Percentiles rank a stretch among this genome's conserved stretches.
Conservation (phyloP, 2,797 vertebrate genomes). For the Catharus ustulatus region DNA sequence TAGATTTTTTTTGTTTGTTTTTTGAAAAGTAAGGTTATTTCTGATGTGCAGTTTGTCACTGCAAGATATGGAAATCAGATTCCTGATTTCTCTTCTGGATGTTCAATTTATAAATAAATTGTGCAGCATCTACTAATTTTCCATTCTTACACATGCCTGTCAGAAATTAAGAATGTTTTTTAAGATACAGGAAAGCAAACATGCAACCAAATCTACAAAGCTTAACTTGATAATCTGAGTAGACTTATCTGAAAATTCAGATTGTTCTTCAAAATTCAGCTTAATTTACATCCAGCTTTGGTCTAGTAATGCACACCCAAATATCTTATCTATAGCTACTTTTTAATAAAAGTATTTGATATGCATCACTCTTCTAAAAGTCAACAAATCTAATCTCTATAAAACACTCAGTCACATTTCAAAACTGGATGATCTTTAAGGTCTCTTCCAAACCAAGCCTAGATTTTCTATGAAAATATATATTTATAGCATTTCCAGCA, state of each 20-base stretch:
- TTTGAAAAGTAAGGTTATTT: neutral
- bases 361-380: neutral
- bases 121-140: neutral
- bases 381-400: neutral
- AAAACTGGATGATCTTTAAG: neutral
- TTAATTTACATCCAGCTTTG: neutral
- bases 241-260: neutral
- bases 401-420: neutral
- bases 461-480: neutral
- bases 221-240: neutral
- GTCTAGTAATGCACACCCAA: neutral
- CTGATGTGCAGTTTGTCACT: neutral
- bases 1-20: neutral
- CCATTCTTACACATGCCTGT: neutral
- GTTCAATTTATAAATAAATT: neutral
- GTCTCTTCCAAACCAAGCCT: neutral
- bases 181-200: neutral
- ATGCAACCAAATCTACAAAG: neutral
- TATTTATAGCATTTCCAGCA: neutral
- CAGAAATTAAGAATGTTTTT: neutral
- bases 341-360: neutral
- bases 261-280: neutral
- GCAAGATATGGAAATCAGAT: neutral
- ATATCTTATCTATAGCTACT: neutral
- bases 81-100: neutral